Percentiles rank a stretch among this genome's conserved stretches.
phyloP scores from a whole-genome alignment of 2,113 vertebrate genomes.

The Oplegnathus fasciatus region DNA sequence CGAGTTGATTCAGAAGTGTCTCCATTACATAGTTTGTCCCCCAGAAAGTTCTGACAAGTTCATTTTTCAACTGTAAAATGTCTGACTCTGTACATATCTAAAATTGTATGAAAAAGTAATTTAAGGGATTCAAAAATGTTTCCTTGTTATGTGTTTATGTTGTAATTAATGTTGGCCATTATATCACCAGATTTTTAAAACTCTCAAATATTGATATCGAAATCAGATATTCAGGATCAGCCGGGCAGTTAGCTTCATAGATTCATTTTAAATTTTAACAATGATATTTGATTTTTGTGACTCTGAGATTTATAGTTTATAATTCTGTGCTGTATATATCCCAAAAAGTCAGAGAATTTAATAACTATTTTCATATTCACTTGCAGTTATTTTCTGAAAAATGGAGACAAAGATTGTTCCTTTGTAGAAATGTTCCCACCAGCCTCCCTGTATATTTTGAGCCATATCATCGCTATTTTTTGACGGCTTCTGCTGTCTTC shows the following conservation, averaged over 20 bases:
- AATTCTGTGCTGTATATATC: background rate
- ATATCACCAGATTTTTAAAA: background rate
- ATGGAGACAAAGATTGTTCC: background rate
- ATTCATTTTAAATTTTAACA: too few species aligned
- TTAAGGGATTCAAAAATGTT: too few species aligned
- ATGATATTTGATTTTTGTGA: background rate
- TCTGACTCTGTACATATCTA: too few species aligned
- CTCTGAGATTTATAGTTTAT: background rate
- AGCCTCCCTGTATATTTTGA: background rate
- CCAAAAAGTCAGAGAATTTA: background rate
- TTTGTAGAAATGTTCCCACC: background rate
- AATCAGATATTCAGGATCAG: too few species aligned
- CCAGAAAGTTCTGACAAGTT: too few species aligned
- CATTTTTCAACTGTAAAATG: too few species aligned
- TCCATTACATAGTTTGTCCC: too few species aligned
- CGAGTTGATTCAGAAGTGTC: too few species aligned
- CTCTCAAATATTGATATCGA: background rate
- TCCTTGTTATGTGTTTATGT: too few species aligned
- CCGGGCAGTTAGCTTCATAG: too few species aligned
- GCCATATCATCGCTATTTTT: background rate
- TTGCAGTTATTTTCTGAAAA: background rate
- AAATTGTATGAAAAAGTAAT: too few species aligned
- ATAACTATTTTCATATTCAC: background rate
- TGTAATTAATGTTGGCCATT: too few species aligned
- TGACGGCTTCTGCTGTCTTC: background rate